phyloP scores from a whole-genome alignment of 2,113 vertebrate species.

The Ammodytes dubius region DNA sequence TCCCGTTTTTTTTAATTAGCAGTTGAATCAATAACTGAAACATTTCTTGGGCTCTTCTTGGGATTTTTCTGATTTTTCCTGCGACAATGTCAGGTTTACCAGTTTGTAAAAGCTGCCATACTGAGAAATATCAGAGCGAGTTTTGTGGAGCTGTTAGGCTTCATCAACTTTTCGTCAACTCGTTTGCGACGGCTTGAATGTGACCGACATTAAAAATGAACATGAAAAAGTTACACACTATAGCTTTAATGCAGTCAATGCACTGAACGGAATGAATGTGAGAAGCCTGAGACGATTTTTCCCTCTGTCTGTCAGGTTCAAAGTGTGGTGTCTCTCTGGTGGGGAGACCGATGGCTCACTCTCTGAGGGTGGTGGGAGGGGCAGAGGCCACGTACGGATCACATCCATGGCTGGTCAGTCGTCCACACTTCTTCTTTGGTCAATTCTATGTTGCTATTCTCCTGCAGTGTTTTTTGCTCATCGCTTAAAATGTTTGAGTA shows the following conservation, averaged over 20 bases:
- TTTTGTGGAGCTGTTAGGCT: no score
- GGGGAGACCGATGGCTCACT: conserved; percentile 65
- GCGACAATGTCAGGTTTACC: no score
- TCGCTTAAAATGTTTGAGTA: not conserved
- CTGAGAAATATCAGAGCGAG: no score
- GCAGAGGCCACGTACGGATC: conserved; percentile 83
- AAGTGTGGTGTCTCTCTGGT: conserved; percentile 81
- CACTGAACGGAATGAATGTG: not conserved
- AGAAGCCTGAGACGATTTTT: not conserved
- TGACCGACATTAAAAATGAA: no score
- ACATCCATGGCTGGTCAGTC: conserved; percentile 89
- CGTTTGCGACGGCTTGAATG: no score
- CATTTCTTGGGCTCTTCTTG: no score
- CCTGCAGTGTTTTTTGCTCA: not conserved
- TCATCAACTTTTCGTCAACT: no score
- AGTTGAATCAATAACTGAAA: no score
- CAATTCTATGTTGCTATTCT: not conserved
- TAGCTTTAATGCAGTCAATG: not conserved
- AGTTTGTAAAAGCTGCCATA: no score
- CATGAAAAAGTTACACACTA: no score
- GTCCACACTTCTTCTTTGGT: not conserved
- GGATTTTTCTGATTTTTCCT: no score
- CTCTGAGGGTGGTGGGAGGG: conserved; percentile 88
- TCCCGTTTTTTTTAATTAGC: no score
- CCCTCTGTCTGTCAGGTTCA: conserved; percentile 65